phyloP scores from a whole-genome alignment of 2,888 invertebrate species.

The Eurois occulta region DNA sequence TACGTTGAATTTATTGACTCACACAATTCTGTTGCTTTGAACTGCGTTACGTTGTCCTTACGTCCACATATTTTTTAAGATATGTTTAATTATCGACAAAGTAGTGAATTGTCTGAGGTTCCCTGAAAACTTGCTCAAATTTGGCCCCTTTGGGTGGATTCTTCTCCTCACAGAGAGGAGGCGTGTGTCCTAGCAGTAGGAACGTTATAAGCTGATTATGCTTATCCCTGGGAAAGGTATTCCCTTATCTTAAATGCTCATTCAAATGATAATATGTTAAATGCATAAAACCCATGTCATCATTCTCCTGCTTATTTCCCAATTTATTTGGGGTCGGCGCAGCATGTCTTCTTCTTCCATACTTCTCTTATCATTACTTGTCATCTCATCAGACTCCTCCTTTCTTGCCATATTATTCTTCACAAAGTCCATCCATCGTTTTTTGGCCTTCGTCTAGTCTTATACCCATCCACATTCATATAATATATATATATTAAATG shows the following conservation, averaged over 20 bases:
- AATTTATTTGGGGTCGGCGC: background rate
- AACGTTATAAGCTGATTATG: background rate
- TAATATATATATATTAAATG: background rate
- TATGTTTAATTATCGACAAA: background rate
- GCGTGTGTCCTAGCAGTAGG: background rate
- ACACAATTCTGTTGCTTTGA: background rate
- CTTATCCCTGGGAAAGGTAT: background rate
- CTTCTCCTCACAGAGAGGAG: background rate
- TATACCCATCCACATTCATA: background rate
- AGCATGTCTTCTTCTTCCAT: background rate
- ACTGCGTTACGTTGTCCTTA: background rate
- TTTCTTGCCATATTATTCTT: background rate
- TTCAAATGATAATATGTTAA: background rate
- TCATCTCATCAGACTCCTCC: background rate
- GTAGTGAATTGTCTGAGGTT: background rate
- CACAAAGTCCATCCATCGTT: background rate
- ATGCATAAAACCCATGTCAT: background rate
- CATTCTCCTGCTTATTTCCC: background rate
- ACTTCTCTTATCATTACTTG: background rate
- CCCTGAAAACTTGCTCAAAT: background rate
- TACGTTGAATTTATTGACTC: background rate
- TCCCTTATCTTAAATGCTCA: background rate
- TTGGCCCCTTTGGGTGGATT: background rate
- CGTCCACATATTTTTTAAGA: background rate
- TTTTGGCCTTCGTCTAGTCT: background rate